These are phyloP conservation scores for Oreocharis arfaki DNA, from an alignment of 2,113 vertebrate species.

Conservation along the genomic window DNA sequence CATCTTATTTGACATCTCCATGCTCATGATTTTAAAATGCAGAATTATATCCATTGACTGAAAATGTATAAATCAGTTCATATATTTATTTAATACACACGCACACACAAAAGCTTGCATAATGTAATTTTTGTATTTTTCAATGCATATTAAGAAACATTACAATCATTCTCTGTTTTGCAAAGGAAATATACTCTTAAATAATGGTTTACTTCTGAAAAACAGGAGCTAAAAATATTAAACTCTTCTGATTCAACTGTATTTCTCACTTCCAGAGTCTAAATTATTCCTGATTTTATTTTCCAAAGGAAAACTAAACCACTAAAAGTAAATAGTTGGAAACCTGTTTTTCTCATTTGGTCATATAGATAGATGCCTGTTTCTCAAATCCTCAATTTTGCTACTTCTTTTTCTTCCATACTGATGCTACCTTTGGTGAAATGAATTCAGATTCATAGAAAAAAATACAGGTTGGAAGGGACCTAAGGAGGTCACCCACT, in stretches of 20 bases:
- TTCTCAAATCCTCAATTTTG: not conserved
- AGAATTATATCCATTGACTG: slow-evolving; percentile 22
- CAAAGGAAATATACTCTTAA: not conserved
- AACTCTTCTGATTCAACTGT: not conserved
- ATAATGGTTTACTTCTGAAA: not conserved
- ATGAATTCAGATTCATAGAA: not conserved
- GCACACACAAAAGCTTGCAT: not conserved
- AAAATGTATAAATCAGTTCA: slow-evolving; percentile 50
- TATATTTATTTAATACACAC: not conserved
- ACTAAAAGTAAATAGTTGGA: not conserved
- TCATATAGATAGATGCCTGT: not conserved
- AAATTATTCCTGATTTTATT: not conserved
- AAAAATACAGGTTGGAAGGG: not conserved
- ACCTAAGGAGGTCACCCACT: not conserved
- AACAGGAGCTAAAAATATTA: not conserved
- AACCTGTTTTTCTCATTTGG: not conserved
- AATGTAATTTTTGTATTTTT: slow-evolving; percentile 37
- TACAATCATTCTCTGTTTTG: not conserved
- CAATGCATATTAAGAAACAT: slow-evolving; percentile 48
- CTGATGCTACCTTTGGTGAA: not conserved
- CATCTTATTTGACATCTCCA: not conserved
- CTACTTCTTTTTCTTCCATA: not conserved
- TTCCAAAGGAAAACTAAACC: not conserved
- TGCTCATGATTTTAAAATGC: not conserved
- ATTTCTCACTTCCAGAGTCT: not conserved